These are phyloP conservation scores for Melanotaenia duboulayi DNA, from an alignment of 2,113 vertebrate genomes.

Conservation along the genomic window DNA sequence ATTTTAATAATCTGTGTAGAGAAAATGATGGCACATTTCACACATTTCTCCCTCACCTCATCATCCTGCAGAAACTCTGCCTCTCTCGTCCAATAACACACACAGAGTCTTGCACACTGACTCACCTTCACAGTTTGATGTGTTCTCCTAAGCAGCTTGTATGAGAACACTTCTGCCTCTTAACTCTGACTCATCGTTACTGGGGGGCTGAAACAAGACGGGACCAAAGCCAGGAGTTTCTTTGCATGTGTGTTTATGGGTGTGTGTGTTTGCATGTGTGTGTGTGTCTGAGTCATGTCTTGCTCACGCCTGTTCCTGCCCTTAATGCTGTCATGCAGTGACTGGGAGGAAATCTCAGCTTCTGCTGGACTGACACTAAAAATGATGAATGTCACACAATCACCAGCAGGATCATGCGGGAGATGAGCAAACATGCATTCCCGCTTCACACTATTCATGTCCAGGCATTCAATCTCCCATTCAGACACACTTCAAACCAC, in stretches of 20 bases:
- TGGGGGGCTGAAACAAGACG: conserved; percentile 20
- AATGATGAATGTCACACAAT: conserved; percentile 37
- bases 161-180: conserved; percentile 50
- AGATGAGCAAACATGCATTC: not conserved
- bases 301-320: conserved; percentile 24
- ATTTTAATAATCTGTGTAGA: conserved; percentile 23
- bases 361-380: conserved; percentile 42
- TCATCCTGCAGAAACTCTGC: conserved; percentile 7
- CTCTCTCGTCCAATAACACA: conserved; percentile 15
- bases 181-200: conserved; percentile 52
- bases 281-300: conserved; percentile 18
- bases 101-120: not conserved
- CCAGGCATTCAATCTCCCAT: not conserved
- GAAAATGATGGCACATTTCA: conserved; percentile 39
- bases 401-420: not conserved
- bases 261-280: conserved; percentile 17
- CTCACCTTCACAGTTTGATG: conserved; percentile 35
- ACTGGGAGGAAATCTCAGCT: conserved; percentile 50
- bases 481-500: no score
- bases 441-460: not conserved
- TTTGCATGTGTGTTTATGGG: conserved; percentile 3
- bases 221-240: conserved; percentile 21
- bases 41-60: conserved; percentile 25
- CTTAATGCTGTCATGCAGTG: conserved; percentile 37
- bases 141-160: conserved; percentile 45